Percentiles rank a stretch among this genome's conserved stretches.
Conservation (phyloP, 2,888 invertebrate genomes). For the Acanthopleura granulata region DNA sequence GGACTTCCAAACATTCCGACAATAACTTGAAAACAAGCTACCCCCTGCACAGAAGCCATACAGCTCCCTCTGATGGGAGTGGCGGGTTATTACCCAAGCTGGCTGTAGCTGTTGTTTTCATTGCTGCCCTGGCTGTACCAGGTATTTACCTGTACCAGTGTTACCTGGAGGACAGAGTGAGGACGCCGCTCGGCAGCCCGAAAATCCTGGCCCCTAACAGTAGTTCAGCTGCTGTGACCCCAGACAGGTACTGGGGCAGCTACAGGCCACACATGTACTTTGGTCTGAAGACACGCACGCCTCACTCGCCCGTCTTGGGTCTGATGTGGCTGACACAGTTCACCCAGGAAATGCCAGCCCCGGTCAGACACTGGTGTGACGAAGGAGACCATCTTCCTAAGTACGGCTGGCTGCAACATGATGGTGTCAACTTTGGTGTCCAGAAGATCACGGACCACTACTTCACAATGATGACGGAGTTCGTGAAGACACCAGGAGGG, state of each 20-base stretch:
- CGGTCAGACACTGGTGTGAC: constrained; percentile 79
- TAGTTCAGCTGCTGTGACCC: constrained; percentile 43
- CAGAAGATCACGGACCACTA: constrained; percentile 89
- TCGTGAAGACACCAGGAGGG: constrained; percentile 87
- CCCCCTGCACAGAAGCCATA: not conserved
- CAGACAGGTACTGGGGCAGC: constrained; percentile 82
- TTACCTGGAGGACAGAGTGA: constrained; percentile 45
- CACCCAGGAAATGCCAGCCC: constrained; percentile 77
- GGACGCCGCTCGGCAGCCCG: constrained; percentile 50
- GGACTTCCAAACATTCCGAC: not conserved
- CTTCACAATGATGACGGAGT: constrained; percentile 84
- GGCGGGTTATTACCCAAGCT: not conserved
- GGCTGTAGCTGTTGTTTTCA: not conserved
- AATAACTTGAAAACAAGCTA: not conserved
- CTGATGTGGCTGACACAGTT: constrained; percentile 94
- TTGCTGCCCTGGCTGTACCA: not conserved
- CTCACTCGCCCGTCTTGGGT: constrained; percentile 90
- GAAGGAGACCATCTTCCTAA: constrained; percentile 73
- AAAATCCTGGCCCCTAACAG: constrained; percentile 50
- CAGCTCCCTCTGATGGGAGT: not conserved
- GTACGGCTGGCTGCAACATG: constrained; percentile 93
- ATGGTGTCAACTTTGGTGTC: constrained; percentile 90
- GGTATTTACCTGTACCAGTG: constrained; percentile 43
- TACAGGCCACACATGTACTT: constrained; percentile 74
- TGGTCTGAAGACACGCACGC: constrained; percentile 86